phyloP scores from a whole-genome alignment of 2,113 vertebrate genomes.

The Oryctolagus cuniculus region DNA sequence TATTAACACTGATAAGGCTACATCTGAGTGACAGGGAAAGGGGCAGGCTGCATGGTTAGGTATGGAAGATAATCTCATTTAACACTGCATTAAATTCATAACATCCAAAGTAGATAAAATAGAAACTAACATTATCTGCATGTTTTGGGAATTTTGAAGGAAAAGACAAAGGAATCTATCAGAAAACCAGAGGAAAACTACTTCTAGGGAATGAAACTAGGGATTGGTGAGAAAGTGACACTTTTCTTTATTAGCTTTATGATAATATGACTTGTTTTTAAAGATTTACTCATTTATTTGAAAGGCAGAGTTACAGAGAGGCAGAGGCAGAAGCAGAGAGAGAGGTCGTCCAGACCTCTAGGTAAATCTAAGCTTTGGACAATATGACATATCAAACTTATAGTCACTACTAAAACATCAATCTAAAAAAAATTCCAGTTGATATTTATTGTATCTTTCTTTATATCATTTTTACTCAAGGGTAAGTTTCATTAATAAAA shows the following conservation, averaged over 20 bases:
- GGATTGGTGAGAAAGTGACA: background rate
- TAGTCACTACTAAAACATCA: slow-evolving; percentile 13
- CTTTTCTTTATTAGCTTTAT: slow-evolving; percentile 31
- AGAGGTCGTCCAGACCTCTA: no score
- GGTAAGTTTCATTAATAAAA: slow-evolving; percentile 52
- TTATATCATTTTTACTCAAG: slow-evolving; percentile 54
- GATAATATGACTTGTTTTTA: background rate
- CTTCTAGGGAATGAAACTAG: background rate
- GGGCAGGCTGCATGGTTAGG: background rate
- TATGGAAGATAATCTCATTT: background rate
- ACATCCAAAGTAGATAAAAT: background rate
- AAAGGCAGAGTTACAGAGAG: no score
- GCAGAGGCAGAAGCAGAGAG: no score
- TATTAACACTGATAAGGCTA: background rate
- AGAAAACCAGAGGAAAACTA: slow-evolving; percentile 9
- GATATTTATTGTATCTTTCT: slow-evolving; percentile 6
- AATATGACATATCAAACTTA: background rate
- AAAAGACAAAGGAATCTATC: background rate
- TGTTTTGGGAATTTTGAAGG: background rate
- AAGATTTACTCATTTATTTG: background rate
- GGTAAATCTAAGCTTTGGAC: slow-evolving; percentile 19
- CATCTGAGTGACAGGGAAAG: background rate
- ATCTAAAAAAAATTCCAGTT: slow-evolving; percentile 19
- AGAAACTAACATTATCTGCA: background rate
- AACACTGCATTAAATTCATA: background rate